Evolutionary conservation across 2,113 vertebrate species (phyloP).

Genomic region (Gnathonemus longibarbis): DNA sequence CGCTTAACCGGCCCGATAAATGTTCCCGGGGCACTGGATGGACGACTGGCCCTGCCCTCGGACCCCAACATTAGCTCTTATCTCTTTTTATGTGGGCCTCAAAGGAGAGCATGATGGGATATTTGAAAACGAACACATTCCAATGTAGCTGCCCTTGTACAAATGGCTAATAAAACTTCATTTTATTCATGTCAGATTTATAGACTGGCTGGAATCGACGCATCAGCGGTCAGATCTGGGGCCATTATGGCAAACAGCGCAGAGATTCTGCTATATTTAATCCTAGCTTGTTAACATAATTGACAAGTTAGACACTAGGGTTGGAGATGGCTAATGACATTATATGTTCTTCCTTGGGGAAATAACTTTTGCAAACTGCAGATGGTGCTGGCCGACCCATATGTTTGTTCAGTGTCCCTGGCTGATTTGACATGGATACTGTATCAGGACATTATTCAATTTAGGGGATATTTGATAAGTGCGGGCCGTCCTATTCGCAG

Average conservation of each 20-base stretch:
- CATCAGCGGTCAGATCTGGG: conserved; percentile 12
- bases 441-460: conserved; percentile 37
- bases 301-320: conserved; percentile 37
- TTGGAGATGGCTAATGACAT: conserved; percentile 17
- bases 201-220: conserved; percentile 33
- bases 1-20: not conserved
- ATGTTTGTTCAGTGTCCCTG: conserved; percentile 30
- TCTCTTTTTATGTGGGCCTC: not conserved
- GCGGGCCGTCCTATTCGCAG: not conserved
- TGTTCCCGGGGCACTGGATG: not conserved
- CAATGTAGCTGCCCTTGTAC: not conserved
- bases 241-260: conserved; percentile 24
- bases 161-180: not conserved
- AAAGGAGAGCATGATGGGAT: not conserved
- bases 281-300: conserved; percentile 21
- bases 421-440: conserved; percentile 33
- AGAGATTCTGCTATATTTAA: conserved; percentile 16
- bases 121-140: not conserved
- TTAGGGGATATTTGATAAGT: conserved; percentile 5
- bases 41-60: not conserved
- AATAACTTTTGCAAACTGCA: conserved; percentile 41
- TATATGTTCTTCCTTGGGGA: conserved; percentile 45
- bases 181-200: conserved; percentile 27
- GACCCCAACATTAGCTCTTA: not conserved
- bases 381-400: conserved; percentile 41